phyloP scores from a whole-genome alignment of 2,797 vertebrate species.

The Rhinatrema bivittatum region DNA sequence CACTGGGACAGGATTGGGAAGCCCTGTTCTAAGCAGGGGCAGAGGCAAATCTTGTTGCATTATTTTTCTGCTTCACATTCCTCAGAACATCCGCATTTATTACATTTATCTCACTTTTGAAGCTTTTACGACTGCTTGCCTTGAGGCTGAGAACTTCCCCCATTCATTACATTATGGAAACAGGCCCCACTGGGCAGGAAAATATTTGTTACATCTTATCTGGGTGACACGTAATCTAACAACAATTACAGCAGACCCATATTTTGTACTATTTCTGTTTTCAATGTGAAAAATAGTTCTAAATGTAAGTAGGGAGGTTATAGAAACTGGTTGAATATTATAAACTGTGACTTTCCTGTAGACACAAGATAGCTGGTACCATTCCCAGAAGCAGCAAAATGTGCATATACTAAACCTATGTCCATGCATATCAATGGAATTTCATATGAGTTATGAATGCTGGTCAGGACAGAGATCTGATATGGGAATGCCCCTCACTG shows the following conservation, averaged over 20 bases:
- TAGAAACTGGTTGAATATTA: constrained; percentile 41
- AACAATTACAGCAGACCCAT: constrained; percentile 72
- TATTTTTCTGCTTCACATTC: constrained; percentile 28
- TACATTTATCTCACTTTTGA: constrained; percentile 60
- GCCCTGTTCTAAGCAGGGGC: too few species aligned
- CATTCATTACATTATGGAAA: constrained; percentile 63
- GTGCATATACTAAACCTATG: too few species aligned
- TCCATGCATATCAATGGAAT: too few species aligned
- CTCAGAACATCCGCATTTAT: constrained; percentile 39
- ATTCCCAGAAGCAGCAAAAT: too few species aligned
- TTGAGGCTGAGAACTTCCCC: constrained; percentile 57
- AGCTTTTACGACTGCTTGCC: constrained; percentile 67
- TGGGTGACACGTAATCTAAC: constrained; percentile 72
- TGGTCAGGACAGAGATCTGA: too few species aligned
- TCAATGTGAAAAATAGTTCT: constrained; percentile 51
- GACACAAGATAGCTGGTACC: too few species aligned
- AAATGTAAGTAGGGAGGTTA: constrained; percentile 40
- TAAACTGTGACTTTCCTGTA: constrained; percentile 10
- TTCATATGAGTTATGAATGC: too few species aligned
- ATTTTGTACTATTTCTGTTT: constrained; percentile 63
- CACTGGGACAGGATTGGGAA: too few species aligned
- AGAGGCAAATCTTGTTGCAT: too few species aligned
- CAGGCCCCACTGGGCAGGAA: constrained; percentile 48
- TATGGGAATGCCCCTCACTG: too few species aligned
- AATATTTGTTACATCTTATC: constrained; percentile 80